phyloP scores from a whole-genome alignment of 2,797 vertebrate species.

The Notolepis coatsorum region DNA sequence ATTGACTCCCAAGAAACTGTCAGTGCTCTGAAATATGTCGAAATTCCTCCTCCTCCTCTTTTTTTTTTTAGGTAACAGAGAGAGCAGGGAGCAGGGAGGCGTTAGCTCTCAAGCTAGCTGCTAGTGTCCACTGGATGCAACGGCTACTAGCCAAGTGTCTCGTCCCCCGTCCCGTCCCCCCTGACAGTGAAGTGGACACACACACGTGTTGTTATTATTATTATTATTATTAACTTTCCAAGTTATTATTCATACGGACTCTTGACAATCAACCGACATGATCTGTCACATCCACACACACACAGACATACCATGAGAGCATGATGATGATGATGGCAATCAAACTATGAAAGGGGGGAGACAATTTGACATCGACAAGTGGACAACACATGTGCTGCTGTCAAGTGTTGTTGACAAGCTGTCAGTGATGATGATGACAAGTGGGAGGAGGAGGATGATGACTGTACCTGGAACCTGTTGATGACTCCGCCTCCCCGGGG shows the following conservation, averaged over 20 bases:
- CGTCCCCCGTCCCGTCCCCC: no score
- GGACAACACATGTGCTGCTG: conserved; percentile 36
- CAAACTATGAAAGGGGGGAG: conserved; percentile 2
- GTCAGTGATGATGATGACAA: conserved; percentile 70
- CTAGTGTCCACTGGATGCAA: neutral
- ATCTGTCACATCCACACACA: conserved; percentile 18
- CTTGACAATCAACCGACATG: neutral
- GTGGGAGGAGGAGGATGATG: conserved; percentile 30
- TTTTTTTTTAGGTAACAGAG: neutral
- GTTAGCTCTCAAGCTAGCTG: conserved; percentile 48
- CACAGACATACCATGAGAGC: conserved; percentile 1
- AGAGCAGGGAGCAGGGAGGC: neutral
- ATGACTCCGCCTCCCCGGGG: conserved; percentile 75
- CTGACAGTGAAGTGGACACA: no score
- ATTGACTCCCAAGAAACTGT: conserved; percentile 22
- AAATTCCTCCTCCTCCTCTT: no score
- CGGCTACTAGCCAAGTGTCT: no score
- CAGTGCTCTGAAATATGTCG: conserved; percentile 10
- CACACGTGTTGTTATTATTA: no score
- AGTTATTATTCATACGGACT: neutral
- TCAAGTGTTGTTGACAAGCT: conserved; percentile 72
- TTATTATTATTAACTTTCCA: no score
- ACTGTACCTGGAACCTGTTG: conserved; percentile 85
- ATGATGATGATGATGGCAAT: no score
- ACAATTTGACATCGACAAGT: neutral